phyloP scores from a whole-genome alignment of 2,888 invertebrate genomes.

The Sepiola atlantica region DNA sequence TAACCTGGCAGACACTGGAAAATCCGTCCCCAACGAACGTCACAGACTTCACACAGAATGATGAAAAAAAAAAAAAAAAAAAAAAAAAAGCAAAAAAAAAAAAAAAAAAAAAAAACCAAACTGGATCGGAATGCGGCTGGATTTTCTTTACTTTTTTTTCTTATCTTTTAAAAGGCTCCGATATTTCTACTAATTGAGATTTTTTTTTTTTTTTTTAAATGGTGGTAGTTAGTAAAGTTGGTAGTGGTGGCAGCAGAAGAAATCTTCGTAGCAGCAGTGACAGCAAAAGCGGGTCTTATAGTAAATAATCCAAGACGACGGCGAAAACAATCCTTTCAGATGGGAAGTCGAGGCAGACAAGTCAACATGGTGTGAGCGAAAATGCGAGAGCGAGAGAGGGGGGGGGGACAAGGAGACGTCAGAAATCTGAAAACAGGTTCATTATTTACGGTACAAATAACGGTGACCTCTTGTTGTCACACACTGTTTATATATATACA shows the following conservation, averaged over 20 bases:
- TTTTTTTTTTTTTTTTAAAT: neutral
- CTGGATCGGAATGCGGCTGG: neutral
- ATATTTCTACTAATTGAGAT: neutral
- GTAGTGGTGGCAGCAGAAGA: slow-evolving; percentile 32
- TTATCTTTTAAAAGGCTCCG: neutral
- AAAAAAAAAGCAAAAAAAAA: no score
- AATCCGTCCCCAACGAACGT: slow-evolving; percentile 4
- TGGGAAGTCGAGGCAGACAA: slow-evolving; percentile 8
- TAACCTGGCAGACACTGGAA: slow-evolving; percentile 45
- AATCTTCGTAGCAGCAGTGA: neutral
- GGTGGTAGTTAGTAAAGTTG: slow-evolving; percentile 3
- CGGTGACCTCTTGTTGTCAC: slow-evolving; percentile 14
- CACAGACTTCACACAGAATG: slow-evolving; percentile 15
- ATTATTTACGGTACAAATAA: neutral
- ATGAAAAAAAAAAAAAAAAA: neutral
- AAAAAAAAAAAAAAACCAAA: neutral
- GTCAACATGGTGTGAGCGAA: slow-evolving; percentile 36
- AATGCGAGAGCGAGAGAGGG: neutral
- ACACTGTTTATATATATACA: neutral
- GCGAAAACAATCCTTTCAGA: neutral
- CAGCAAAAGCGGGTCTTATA: neutral
- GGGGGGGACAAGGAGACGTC: neutral
- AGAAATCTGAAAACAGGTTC: slow-evolving; percentile 4
- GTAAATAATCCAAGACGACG: slow-evolving; percentile 1
- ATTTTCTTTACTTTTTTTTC: no score